phyloP scores from a whole-genome alignment of 2,113 vertebrate species.

The Pomatostomus ruficeps region DNA sequence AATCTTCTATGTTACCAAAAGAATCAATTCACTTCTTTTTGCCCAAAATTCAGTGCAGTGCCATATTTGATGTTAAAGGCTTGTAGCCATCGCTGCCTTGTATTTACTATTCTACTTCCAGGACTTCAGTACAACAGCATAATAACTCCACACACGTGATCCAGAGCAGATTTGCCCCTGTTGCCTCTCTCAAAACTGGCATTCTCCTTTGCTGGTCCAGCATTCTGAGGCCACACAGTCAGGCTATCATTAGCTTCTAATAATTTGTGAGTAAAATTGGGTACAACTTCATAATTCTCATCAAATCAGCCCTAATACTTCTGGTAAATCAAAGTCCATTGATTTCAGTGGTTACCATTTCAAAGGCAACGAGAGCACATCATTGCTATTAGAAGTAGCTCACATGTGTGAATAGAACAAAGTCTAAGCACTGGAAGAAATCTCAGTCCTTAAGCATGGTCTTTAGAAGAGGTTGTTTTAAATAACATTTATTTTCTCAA shows the following conservation, averaged over 20 bases:
- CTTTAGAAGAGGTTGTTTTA: not conserved
- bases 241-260: not conserved
- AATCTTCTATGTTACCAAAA: not conserved
- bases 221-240: not conserved
- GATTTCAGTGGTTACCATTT: not conserved
- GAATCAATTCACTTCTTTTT: not conserved
- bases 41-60: not conserved
- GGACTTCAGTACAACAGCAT: not conserved
- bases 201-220: not conserved
- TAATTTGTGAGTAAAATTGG: not conserved
- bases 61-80: not conserved
- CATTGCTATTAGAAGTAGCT: not conserved
- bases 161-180: not conserved
- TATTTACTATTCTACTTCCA: not conserved
- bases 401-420: not conserved
- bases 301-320: not conserved
- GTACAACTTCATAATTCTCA: not conserved
- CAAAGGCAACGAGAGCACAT: not conserved
- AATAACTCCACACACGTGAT: not conserved
- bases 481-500: not conserved
- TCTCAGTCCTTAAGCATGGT: not conserved
- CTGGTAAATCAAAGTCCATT: not conserved
- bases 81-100: not conserved
- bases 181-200: not conserved
- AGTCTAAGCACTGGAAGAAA: not conserved